Base-by-base conservation (phyloP, 1,140 invertebrate genomes). In the Ridgeia piscesae region DNA sequence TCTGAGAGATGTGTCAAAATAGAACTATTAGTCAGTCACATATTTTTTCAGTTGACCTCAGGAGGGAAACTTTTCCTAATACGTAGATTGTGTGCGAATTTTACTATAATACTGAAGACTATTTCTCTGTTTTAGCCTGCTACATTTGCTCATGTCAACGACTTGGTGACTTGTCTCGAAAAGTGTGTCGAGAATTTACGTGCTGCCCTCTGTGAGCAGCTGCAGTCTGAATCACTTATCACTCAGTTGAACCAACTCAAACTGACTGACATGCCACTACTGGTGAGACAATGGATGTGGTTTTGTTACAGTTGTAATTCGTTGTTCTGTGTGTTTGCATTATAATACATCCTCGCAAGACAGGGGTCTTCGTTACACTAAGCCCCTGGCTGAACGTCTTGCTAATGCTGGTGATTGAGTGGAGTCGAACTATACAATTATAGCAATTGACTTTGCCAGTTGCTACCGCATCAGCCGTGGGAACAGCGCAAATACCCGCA, bases 71-170 rank as follows among this genome's bases (percentile, higher is more conserved):
- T 6, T 42, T 42, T 14, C 58, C 58, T 2, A 77, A 77, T 31
- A 1, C 27, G 11, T 77, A 2, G 0, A 6, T 31, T 77, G 58
- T 77, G 21, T 50, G 48, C 27, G 27, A 31, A 21, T 77, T 77
- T 77, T 77, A 21, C 58, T 31, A 77, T 77, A 27, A 9, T 4
- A 31, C 27, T 77, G 58, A 77, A 77, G 77, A 77, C 50, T 92
- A 34, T 90, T 91, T 92, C 34, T 89, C 88, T 92, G 17, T 94
- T 94, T 33, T 90, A 95, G 94, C 94, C 93, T 27, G 93, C 93
- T 89, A 94, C 93, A 21, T 94, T 95, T 94, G 94, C 94, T 34
- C 93, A 94, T 77, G 94, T 94, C 92, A 94, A 42, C 34, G 91
- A 93, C 0, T 92, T 95, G 77, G 91, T 94, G 6, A 90, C 90